Evolutionary conservation across 2,797 vertebrate species (phyloP), one percentile per base, ranked within the genome.

Genomic region (Prunella strophiata): DNA sequence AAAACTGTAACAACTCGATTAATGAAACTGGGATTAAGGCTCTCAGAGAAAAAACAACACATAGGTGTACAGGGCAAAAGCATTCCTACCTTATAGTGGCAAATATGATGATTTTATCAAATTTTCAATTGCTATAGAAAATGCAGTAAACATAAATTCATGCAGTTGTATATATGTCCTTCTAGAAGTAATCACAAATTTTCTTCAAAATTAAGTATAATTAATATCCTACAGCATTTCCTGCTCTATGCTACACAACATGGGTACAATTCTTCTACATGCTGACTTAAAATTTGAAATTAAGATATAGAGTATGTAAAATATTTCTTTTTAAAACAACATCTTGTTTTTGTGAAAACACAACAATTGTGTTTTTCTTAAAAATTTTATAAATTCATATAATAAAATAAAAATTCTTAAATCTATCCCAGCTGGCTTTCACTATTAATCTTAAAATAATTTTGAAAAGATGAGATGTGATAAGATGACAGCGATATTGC

Each of bases 401-500:
- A 12, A 19, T 42, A 52, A 78, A 83, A 79, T 38, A 83, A 25
- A 8, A 54, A 16, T 51, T 63, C 19, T 51, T 51, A 58, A 34
- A 55, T 58, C 11, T 62, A 30, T 54, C n/a, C 4, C 25, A 84
- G 57, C n/a, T 11, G 51, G 2, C 3, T 77, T 86, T 77, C 23
- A 55, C 15, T 47, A 29, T 43, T 74, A 58, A 71, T 17, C 21
- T 77, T 91, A 25, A 77, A 84, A 71, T 11, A 67, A 36, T 86
- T 89, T 74, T 58, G 25, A 23, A 63, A 81, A 61, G 2, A 5
- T 30, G 10, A 61, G 6, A 3, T 71, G 22, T 40, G 30, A 16
- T 55, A 76, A 62, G 22, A 27, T 57, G 20, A 62, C 5, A 6
- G 26, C 0, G 0, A 47, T 34, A 55, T 7, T 83, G 8, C 11